Conservation (phyloP, 1,140 invertebrate genomes). For the Carcinoscorpius rotundicauda region DNA sequence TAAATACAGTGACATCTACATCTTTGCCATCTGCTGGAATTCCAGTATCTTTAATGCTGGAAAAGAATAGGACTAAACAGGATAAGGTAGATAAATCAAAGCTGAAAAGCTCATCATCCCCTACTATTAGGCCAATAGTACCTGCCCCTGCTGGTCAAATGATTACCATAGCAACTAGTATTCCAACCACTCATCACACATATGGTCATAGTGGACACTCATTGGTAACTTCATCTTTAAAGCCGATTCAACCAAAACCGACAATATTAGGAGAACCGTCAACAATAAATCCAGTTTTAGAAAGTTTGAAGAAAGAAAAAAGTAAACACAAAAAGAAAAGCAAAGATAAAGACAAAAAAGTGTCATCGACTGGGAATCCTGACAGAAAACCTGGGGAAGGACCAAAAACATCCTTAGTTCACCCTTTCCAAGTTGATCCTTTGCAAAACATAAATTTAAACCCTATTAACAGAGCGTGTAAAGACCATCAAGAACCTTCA, state of each 20-base stretch:
- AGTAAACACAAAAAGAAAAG: slow-evolving; percentile 37
- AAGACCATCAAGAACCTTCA: not conserved
- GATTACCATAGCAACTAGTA: too few relatives aligned
- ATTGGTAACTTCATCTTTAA: slow-evolving; percentile 22
- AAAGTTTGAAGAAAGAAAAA: slow-evolving; percentile 32
- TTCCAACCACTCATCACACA: too few relatives aligned
- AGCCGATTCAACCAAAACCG: slow-evolving; percentile 37
- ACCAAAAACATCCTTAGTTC: not conserved
- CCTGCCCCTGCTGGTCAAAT: too few relatives aligned
- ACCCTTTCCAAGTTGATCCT: not conserved
- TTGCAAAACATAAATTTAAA: not conserved
- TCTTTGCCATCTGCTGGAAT: too few relatives aligned
- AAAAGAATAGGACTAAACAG: too few relatives aligned
- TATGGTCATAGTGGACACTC: slow-evolving; percentile 7
- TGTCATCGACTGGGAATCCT: too few relatives aligned
- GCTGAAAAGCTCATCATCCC: too few relatives aligned
- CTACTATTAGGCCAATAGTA: too few relatives aligned
- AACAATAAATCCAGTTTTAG: slow-evolving; percentile 28
- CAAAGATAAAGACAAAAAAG: slow-evolving; percentile 28
- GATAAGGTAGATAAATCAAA: too few relatives aligned
- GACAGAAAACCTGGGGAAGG: too few relatives aligned
- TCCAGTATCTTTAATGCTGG: too few relatives aligned
- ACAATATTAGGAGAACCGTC: slow-evolving; percentile 32
- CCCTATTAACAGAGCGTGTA: not conserved
- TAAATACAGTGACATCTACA: too few relatives aligned